A percentile compares a stretch with the other conserved stretches of the same genome.
phyloP scores from a whole-genome alignment of 2,797 vertebrate genomes.

The Pseudochaenichthys georgianus region DNA sequence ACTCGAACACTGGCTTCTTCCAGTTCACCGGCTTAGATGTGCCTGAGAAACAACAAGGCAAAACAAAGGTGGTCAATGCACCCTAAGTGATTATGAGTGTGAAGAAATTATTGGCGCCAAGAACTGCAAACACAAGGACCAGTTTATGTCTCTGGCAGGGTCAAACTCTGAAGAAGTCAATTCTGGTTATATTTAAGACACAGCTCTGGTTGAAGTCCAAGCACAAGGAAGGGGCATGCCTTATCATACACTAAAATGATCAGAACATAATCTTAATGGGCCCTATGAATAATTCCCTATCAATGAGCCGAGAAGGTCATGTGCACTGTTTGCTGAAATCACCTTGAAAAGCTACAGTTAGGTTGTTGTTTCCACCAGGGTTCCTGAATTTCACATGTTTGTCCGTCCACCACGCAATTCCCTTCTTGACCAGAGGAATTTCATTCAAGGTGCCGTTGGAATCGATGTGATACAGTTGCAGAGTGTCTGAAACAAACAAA shows the following conservation, averaged over 20 bases:
- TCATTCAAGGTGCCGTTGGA: conserved; percentile 77
- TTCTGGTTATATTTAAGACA: too few species aligned
- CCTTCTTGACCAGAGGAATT: conserved; percentile 90
- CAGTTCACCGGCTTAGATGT: conserved; percentile 94
- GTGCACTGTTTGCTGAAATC: conserved; percentile 31
- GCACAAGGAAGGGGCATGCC: too few species aligned
- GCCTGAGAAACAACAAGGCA: conserved; percentile 75
- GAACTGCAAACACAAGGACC: too few species aligned
- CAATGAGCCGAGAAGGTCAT: neutral
- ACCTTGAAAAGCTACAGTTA: conserved; percentile 91
- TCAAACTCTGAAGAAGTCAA: too few species aligned
- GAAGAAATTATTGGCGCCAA: too few species aligned
- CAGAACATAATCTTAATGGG: too few species aligned
- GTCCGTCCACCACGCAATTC: conserved; percentile 99
- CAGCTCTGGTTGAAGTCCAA: too few species aligned
- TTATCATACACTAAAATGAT: too few species aligned
- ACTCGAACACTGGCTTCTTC: conserved; percentile 89
- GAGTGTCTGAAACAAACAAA: conserved; percentile 87
- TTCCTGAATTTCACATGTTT: conserved; percentile 98
- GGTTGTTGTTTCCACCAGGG: conserved; percentile 87
- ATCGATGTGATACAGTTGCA: conserved; percentile 87
- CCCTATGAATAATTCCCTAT: too few species aligned
- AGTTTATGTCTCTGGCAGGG: too few species aligned
- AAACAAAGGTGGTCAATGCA: conserved; percentile 7
- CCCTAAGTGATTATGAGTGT: neutral